phyloP scores from a whole-genome alignment of 2,797 vertebrate genomes.

The Muraenolepis orangiensis region DNA sequence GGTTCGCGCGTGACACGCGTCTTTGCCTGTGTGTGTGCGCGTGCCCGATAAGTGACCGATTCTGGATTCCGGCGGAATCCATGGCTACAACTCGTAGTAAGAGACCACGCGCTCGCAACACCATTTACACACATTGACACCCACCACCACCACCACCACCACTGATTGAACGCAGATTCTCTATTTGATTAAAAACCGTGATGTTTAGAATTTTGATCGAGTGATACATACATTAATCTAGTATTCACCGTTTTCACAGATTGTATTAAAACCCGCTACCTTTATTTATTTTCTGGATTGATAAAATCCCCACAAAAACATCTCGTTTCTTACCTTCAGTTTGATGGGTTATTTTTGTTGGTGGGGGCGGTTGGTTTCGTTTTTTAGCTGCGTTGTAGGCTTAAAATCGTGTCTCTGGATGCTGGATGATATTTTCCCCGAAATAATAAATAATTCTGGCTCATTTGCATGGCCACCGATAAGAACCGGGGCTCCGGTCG shows the following conservation, averaged over 20 bases:
- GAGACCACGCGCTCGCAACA: neutral
- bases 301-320: neutral
- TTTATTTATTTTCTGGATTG: neutral
- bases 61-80: neutral
- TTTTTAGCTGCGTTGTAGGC: neutral
- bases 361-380: no score
- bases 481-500: neutral
- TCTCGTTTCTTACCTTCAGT: neutral
- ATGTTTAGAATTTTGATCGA: no score
- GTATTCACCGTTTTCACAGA: neutral
- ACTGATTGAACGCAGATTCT: no score
- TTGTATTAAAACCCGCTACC: neutral
- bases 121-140: neutral
- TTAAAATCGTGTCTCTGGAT: neutral
- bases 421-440: neutral
- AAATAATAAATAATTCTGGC: neutral
- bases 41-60: neutral
- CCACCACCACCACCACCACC: no score
- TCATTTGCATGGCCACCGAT: neutral
- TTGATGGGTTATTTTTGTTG: no score
- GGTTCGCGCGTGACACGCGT: neutral
- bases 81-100: constrained; percentile 1
- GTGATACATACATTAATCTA: neutral
- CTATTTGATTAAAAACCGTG: no score
- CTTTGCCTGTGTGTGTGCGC: neutral